phyloP scores from a whole-genome alignment of 1,140 invertebrate species.

The Cardiocondyla obscurior region DNA sequence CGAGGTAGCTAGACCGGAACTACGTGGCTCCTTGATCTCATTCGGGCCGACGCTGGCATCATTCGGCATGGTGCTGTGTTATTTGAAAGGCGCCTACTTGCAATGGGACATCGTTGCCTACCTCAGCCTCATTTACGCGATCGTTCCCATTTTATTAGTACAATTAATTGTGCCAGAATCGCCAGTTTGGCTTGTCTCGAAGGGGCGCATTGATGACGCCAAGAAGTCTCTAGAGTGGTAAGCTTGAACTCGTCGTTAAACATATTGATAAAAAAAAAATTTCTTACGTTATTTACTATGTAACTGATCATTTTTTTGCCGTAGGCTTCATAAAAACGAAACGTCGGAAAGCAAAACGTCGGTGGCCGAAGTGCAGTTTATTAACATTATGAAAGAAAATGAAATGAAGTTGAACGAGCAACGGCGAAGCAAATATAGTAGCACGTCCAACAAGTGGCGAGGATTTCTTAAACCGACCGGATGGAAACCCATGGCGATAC shows the following conservation, averaged over 20 bases:
- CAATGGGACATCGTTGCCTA: conserved; percentile 86
- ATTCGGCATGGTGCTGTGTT: conserved; percentile 85
- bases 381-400: conserved; percentile 80
- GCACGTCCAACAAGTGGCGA: conserved; percentile 73
- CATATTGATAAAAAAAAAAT: too few relatives aligned
- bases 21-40: conserved; percentile 85
- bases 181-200: conserved; percentile 86
- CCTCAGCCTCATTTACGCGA: conserved; percentile 84
- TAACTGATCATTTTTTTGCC: neutral
- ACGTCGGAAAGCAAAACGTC: conserved; percentile 64
- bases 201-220: conserved; percentile 85
- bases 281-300: too few relatives aligned
- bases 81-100: conserved; percentile 86
- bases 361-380: conserved; percentile 76
- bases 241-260: conserved; percentile 51
- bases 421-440: conserved; percentile 74
- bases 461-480: conserved; percentile 84
- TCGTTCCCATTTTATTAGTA: conserved; percentile 84
- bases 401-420: conserved; percentile 79
- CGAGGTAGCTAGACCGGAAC: conserved; percentile 85
- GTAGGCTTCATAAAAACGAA: conserved; percentile 75
- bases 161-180: conserved; percentile 88
- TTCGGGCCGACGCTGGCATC: conserved; percentile 84
- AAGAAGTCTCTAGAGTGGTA: conserved; percentile 83
- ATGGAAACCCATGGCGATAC: conserved; percentile 86